Evolutionary conservation across 2,113 vertebrate species (phyloP).

Genomic region (Rhinolophus sinicus): DNA sequence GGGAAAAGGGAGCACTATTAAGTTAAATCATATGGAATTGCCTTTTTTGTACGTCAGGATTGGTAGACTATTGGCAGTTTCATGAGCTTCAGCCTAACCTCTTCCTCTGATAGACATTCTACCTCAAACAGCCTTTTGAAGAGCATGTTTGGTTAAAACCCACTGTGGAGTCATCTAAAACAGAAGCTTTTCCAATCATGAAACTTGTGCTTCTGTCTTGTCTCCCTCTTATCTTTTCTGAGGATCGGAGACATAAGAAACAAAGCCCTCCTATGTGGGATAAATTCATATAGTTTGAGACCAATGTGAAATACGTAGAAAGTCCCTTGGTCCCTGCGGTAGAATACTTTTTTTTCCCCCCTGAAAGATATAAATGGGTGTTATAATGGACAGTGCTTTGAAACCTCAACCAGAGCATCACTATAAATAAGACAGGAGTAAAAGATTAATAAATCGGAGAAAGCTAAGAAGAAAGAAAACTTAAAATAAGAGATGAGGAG

Average conservation of each 20-base stretch:
- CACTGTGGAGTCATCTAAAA: neutral
- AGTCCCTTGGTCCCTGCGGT: neutral
- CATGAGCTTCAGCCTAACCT: neutral
- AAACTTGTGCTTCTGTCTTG: neutral
- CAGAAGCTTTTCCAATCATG: neutral
- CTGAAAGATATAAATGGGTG: slow-evolving; percentile 51
- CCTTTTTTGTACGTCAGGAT: neutral
- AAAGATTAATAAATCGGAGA: slow-evolving; percentile 65
- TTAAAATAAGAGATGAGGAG: slow-evolving; percentile 63
- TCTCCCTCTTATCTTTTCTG: neutral
- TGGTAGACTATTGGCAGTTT: neutral
- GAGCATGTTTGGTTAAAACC: neutral
- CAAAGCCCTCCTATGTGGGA: neutral
- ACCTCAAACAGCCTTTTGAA: neutral
- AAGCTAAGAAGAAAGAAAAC: slow-evolving; percentile 64
- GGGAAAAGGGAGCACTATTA: neutral
- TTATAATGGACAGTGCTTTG: slow-evolving; percentile 57
- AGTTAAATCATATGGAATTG: neutral
- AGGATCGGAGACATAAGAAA: neutral
- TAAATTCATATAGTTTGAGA: neutral
- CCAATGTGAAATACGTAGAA: neutral
- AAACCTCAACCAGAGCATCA: slow-evolving; percentile 25
- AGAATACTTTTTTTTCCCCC: neutral
- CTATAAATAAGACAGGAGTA: slow-evolving; percentile 57
- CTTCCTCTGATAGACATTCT: neutral